Percentiles rank a stretch among this genome's conserved stretches.
phyloP scores from a whole-genome alignment of 2,888 invertebrate genomes.

The Epsilonema sp. region DNA sequence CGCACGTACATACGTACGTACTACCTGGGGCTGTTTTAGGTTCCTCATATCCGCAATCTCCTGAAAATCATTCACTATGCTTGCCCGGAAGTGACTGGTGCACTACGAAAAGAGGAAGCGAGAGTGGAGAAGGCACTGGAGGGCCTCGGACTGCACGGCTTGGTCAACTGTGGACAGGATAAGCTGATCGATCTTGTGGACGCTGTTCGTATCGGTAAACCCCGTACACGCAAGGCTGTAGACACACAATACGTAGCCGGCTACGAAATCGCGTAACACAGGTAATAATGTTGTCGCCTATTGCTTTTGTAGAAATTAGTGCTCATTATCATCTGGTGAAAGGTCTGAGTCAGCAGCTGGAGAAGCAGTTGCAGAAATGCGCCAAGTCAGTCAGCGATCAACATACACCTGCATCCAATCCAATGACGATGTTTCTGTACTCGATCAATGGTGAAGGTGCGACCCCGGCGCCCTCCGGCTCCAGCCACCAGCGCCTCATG shows the following conservation, averaged over 20 bases:
- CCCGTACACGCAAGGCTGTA: no score
- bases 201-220: constrained; percentile 28
- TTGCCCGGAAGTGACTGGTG: neutral
- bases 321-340: constrained; percentile 26
- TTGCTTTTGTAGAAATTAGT: constrained; percentile 27
- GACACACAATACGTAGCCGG: no score
- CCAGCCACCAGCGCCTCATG: neutral
- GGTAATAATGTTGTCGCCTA: no score
- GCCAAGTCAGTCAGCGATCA: no score
- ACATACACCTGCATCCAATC: no score
- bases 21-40: neutral
- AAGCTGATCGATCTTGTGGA: constrained; percentile 27
- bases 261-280: no score
- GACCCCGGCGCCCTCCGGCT: neutral
- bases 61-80: neutral
- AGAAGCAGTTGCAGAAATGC: constrained; percentile 24
- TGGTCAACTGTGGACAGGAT: constrained; percentile 27
- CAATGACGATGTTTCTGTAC: neutral
- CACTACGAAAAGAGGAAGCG: constrained; percentile 3
- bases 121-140: constrained; percentile 22
- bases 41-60: neutral
- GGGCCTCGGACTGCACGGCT: constrained; percentile 30
- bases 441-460: neutral
- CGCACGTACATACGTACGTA: no score
- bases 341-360: constrained; percentile 22